phyloP scores from a whole-genome alignment of 2,113 vertebrate species.

The Guaruba guarouba region DNA sequence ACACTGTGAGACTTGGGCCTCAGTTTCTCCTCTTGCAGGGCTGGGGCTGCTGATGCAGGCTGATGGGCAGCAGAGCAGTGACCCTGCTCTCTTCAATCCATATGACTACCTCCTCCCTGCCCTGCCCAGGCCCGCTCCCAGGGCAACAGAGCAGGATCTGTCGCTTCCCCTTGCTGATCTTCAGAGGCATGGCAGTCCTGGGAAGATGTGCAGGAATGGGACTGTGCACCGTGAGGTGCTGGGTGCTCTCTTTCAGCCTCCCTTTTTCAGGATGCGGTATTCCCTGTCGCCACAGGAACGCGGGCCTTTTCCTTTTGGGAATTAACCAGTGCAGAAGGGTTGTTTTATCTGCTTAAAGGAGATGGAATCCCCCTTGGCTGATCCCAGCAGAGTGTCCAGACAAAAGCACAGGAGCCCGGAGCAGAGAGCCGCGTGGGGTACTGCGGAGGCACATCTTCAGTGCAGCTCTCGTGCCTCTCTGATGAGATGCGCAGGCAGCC shows the following conservation, averaged over 20 bases:
- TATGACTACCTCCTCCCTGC: background rate
- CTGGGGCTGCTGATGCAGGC: background rate
- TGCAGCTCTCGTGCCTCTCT: slow-evolving; percentile 8
- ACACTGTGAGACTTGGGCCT: rapidly evolving
- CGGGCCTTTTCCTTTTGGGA: background rate
- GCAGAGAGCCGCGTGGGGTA: background rate
- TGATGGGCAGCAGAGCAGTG: background rate
- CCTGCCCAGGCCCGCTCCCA: rapidly evolving
- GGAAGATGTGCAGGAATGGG: rapidly evolving
- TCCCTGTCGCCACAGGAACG: rapidly evolving
- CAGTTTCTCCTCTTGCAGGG: background rate
- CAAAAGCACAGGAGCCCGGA: background rate
- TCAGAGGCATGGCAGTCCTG: background rate
- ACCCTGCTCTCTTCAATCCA: rapidly evolving
- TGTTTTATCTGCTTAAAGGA: background rate
- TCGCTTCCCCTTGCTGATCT: background rate
- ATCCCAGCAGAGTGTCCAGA: background rate
- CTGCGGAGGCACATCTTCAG: background rate
- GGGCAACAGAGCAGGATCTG: background rate
- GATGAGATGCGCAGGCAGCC: slow-evolving; percentile 3
- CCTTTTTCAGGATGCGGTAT: background rate
- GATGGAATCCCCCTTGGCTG: background rate
- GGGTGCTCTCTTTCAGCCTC: background rate
- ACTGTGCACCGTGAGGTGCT: rapidly evolving
- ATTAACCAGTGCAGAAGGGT: background rate